Percentiles rank a stretch among this genome's conserved stretches.
Evolutionary conservation across 2,797 vertebrate genomes (phyloP).

Genomic region (Eutrigla gurnardus): DNA sequence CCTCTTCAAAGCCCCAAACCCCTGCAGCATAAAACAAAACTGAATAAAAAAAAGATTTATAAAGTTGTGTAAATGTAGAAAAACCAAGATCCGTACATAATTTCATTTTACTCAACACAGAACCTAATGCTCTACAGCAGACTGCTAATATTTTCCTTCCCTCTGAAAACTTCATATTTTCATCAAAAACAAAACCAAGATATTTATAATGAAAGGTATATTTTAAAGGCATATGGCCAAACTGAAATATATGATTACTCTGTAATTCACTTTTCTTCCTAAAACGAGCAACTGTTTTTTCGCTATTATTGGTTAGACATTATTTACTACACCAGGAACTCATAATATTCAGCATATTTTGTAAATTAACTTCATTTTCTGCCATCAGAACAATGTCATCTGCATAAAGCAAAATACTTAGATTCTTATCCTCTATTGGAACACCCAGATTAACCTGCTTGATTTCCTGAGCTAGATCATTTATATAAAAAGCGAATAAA

Average conservation of each 20-base stretch:
- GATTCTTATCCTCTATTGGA: too few species aligned
- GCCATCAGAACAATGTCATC: too few species aligned
- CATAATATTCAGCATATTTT: neutral
- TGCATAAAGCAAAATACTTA: neutral
- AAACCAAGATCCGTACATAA: conserved; percentile 2
- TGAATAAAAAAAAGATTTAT: neutral
- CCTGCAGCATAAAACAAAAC: neutral
- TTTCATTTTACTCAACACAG: neutral
- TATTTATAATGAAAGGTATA: neutral
- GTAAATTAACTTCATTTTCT: neutral
- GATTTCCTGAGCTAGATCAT: neutral
- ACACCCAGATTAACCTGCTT: neutral
- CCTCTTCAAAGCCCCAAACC: neutral
- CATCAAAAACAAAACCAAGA: neutral
- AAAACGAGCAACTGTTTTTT: neutral
- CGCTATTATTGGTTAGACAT: neutral
- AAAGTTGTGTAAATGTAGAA: conserved; percentile 9
- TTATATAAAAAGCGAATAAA: neutral
- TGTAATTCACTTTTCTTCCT: too few species aligned
- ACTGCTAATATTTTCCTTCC: neutral
- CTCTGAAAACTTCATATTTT: neutral
- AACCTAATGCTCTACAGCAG: neutral
- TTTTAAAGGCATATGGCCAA: neutral
- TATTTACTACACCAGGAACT: neutral
- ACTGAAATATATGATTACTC: neutral